A percentile compares a stretch with the other conserved stretches of the same genome.
These are phyloP conservation scores for Osmerus eperlanus DNA, from an alignment of 2,113 vertebrate genomes.

Conservation along the genomic window DNA sequence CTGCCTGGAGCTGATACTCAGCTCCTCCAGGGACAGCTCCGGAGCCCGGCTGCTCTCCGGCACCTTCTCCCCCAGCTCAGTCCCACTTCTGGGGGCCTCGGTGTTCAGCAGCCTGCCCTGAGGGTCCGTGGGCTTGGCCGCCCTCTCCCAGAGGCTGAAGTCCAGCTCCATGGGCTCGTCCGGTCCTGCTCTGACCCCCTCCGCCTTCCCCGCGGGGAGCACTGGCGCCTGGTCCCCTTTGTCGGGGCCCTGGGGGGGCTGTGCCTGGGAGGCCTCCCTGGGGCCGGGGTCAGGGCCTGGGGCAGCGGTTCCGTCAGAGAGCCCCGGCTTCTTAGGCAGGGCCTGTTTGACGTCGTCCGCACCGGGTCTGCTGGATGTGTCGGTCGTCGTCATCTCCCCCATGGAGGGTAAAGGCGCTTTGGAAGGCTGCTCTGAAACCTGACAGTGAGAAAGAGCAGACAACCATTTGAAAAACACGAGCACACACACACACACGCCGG, in stretches of 20 bases:
- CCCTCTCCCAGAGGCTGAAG: constrained; percentile 61
- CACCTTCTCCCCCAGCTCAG: constrained; percentile 67
- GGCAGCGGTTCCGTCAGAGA: constrained; percentile 66
- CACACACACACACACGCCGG: constrained; percentile 15
- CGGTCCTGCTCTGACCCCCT: constrained; percentile 56
- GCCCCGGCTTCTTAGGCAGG: constrained; percentile 75
- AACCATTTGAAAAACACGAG: constrained; percentile 34
- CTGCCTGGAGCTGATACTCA: constrained; percentile 88
- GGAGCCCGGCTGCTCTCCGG: constrained; percentile 74
- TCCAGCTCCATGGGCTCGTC: constrained; percentile 88
- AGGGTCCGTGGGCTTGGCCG: constrained; percentile 56
- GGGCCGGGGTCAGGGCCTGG: constrained; percentile 67
- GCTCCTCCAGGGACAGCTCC: constrained; percentile 92
- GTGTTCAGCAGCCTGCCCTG: constrained; percentile 52
- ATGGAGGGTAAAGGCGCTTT: constrained; percentile 62
- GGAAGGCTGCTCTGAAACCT: constrained; percentile 71
- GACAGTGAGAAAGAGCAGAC: constrained; percentile 46
- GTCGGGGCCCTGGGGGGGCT: constrained; percentile 62
- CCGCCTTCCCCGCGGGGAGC: constrained; percentile 53
- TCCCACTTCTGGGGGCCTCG: constrained; percentile 42
- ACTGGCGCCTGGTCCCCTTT: constrained; percentile 55
- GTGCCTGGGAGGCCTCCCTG: constrained; percentile 66
- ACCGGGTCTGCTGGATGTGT: constrained; percentile 78
- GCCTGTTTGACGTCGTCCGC: constrained; percentile 83
- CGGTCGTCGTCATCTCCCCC: constrained; percentile 91